Percentiles rank a stretch among this genome's conserved stretches.
Conservation (phyloP, 2,113 vertebrate species). For the Pollimyrus isidori region DNA sequence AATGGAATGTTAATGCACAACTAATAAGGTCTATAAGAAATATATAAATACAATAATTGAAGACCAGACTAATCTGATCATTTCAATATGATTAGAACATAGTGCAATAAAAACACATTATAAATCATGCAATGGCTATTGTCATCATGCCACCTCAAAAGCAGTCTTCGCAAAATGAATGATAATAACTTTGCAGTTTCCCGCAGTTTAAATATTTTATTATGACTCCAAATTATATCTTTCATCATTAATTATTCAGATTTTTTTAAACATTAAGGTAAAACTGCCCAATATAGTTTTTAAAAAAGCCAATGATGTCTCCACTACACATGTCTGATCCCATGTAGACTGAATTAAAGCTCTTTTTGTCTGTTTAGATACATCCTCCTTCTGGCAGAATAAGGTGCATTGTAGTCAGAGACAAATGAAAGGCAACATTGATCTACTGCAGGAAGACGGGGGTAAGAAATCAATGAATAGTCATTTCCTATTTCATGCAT, state of each 20-base stretch:
- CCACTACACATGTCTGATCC: not conserved
- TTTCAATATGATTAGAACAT: not conserved
- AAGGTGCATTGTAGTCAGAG: conserved; percentile 65
- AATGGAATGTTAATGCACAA: conserved; percentile 38
- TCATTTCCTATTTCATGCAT: conserved; percentile 68
- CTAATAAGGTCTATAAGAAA: not conserved
- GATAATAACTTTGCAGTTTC: not conserved
- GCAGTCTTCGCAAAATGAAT: not conserved
- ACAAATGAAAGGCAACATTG: conserved; percentile 74
- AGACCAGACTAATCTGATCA: not conserved
- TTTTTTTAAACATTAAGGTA: not conserved
- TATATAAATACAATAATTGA: not conserved
- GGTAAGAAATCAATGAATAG: conserved; percentile 67
- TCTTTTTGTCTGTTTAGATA: conserved; percentile 51
- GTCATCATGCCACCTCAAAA: not conserved
- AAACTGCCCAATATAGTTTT: not conserved
- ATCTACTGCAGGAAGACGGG: conserved; percentile 64
- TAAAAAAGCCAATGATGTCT: not conserved
- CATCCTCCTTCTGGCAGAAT: conserved; percentile 60
- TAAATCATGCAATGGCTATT: not conserved
- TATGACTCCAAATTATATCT: not conserved
- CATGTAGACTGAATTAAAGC: not conserved
- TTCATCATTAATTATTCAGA: not conserved
- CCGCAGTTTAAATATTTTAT: not conserved
- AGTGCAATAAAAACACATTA: not conserved